Conservation (phyloP, 92 coral and sea anemone genomes). For the Parazoanthus darwini region DNA sequence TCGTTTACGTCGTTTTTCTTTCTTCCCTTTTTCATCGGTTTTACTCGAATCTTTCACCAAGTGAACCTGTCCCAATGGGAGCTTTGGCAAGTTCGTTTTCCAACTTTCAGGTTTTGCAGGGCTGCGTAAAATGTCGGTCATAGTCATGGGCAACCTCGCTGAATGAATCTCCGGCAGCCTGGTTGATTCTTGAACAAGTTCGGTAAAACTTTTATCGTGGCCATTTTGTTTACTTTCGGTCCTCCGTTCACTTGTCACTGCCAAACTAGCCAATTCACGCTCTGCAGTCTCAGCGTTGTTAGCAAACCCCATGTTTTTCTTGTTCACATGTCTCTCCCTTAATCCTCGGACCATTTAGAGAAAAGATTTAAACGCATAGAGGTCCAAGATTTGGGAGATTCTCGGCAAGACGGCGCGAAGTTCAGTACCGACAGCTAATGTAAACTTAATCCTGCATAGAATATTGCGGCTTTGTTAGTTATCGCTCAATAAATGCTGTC, state of each 20-base stretch:
- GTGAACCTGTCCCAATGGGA: slow-evolving; percentile 39
- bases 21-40: slow-evolving; percentile 29
- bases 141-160: slow-evolving; percentile 32
- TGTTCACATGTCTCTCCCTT: slow-evolving; percentile 26
- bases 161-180: slow-evolving; percentile 29
- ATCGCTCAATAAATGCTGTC: slow-evolving; percentile 33
- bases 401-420: not conserved
- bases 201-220: slow-evolving; percentile 32
- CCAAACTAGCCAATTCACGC: slow-evolving; percentile 17
- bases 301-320: slow-evolving; percentile 25
- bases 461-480: slow-evolving; percentile 33
- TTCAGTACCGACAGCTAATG: not conserved
- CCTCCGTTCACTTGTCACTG: not conserved
- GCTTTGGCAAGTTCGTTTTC: slow-evolving; percentile 34
- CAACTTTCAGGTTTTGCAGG: slow-evolving; percentile 30
- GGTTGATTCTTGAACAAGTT: slow-evolving; percentile 34
- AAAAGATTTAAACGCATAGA: not conserved
- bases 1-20: slow-evolving; percentile 37
- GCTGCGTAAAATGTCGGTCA: slow-evolving; percentile 39
- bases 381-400: not conserved
- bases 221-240: slow-evolving; percentile 36
- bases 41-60: slow-evolving; percentile 36
- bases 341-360: slow-evolving; percentile 23
- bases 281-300: not conserved
- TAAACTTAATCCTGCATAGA: slow-evolving; percentile 22